These are phyloP conservation scores for Endotricha flammealis DNA, from an alignment of 2,888 invertebrate species.

Conservation along the genomic window DNA sequence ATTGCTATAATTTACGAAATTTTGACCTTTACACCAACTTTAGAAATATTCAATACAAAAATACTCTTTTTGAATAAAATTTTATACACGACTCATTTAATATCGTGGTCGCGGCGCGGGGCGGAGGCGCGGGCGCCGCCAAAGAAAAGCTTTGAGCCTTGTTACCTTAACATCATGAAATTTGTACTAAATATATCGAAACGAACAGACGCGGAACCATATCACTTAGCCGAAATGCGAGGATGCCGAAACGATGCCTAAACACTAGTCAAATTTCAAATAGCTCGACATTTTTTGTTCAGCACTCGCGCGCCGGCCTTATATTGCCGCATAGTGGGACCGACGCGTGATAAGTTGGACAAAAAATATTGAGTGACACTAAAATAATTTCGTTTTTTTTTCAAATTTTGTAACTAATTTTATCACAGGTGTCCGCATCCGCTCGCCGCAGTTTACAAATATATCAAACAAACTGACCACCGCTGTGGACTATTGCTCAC, in stretches of 20 bases:
- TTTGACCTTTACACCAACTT: constrained; percentile 80
- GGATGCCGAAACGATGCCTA: constrained; percentile 77
- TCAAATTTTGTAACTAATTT: constrained; percentile 69
- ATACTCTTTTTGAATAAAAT: constrained; percentile 79
- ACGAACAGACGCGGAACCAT: constrained; percentile 69
- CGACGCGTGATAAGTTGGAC: constrained; percentile 23
- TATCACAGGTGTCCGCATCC: constrained; percentile 74
- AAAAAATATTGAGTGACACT: constrained; percentile 37
- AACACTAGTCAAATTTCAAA: constrained; percentile 67
- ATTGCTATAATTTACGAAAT: constrained; percentile 78
- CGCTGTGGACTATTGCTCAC: constrained; percentile 52
- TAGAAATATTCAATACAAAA: constrained; percentile 81
- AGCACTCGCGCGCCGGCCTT: constrained; percentile 10
- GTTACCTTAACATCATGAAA: constrained; percentile 78
- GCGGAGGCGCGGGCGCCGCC: constrained; percentile 54
- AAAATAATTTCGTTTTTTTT: constrained; percentile 71
- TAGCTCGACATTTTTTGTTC: constrained; percentile 30
- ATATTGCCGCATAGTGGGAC: constrained; percentile 26
- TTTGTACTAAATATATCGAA: constrained; percentile 78
- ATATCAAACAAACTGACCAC: constrained; percentile 64
- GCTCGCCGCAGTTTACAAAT: constrained; percentile 72
- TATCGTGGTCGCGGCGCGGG: constrained; percentile 48
- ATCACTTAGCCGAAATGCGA: constrained; percentile 78
- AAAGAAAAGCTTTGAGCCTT: constrained; percentile 79
- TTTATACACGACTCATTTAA: constrained; percentile 74